Evolutionary conservation across 2,113 vertebrate genomes (phyloP), one percentile per base, ranked within the genome.

Genomic region (Tetrax tetrax): DNA sequence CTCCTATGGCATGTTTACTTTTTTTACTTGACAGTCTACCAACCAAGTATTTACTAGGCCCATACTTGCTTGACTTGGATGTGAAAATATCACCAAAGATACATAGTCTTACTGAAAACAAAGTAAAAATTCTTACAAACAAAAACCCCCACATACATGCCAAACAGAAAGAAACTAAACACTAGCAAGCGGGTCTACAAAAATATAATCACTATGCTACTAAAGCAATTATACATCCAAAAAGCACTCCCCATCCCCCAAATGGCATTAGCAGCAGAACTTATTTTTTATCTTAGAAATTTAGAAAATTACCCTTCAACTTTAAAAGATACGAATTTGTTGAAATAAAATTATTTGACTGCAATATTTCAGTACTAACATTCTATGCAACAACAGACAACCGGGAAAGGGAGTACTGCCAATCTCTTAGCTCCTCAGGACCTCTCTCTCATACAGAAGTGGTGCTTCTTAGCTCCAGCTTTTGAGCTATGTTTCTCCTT

Each of bases 381-480:
- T n/a, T 69, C 37, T 12, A 5, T 2, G 25, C 28, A 56, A 47
- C 17, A 80, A 48, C 14, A 68, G 22, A 83, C 54, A 61, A 69
- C 14, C 37, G 14, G 17, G 79, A 63, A 85, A 38, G 3, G 37
- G 38, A 86, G 12, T 33, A 17, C 6, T 74, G 22, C n/a, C 22
- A 43, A 9, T 4, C 37, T 70, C 41, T n/a, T 22, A 14, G 17
- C 19, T 91, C 20, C 50, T 37, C 10, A 1, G 28, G 48, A 70
- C 18, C 24, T 21, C 29, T 31, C n/a, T 59, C 28, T 50, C 35
- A 19, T 1, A 31, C 3, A 37, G 7, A 72, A 80, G 9, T 3
- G 8, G 2, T 28, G 61, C 8, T 57, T 22, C 50, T 75, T 21
- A 19, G 24, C 13, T 31, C 16, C 0, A 0, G 6, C 9, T 76